Base-by-base conservation (phyloP, 2,888 invertebrate species). In the Stenoptilia bipunctidactyla region DNA sequence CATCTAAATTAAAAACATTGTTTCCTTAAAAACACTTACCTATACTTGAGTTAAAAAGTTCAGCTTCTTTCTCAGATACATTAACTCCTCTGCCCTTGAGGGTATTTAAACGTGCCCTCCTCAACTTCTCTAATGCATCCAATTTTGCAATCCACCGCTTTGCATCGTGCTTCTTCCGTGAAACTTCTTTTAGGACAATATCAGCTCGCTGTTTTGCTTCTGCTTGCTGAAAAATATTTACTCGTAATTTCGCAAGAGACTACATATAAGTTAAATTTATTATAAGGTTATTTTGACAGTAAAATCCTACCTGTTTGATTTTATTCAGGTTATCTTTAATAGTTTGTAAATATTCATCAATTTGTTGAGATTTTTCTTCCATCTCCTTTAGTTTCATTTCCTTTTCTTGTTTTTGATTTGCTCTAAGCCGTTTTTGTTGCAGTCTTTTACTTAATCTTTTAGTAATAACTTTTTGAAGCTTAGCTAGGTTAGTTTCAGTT, bases 181-280 rank as follows among this genome's bases (percentile, higher is more conserved):
- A 77, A 0, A 93, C 91, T 53, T 91, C 91, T 39, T 87, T 86
- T 2, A 93, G 68, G 6, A 92, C 86, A 43, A 86, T 70, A 61
- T 93, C 93, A 0, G 91, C 91, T 56, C 90, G 87, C 45, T 86
- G 79, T 52, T 90, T 88, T 48, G 89, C 76, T 51, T 87, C 85
- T 61, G 89, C 88, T 52, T 89, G 89, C 87, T 90, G 39, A 2
- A 49, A 55, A 47, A 25, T 27, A 27, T 15, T 4, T 40, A 27
- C 25, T 25, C 25, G 9, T 25, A 6, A n/a, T n/a, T n/a, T 6
- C 5, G 5, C 25, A 25, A 25, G 9, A 25, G 25, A 25, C 5
- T 25, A 6, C 5, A 6, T 25, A 6, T 25, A 25, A 9, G 25
- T 9, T 9, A 25, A 25, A 25, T 25, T n/a, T n/a, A n/a, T n/a